Percentiles rank a stretch among this genome's conserved stretches.
Conservation (phyloP, 2,888 invertebrate genomes). For the Balanococcus diminutus region DNA sequence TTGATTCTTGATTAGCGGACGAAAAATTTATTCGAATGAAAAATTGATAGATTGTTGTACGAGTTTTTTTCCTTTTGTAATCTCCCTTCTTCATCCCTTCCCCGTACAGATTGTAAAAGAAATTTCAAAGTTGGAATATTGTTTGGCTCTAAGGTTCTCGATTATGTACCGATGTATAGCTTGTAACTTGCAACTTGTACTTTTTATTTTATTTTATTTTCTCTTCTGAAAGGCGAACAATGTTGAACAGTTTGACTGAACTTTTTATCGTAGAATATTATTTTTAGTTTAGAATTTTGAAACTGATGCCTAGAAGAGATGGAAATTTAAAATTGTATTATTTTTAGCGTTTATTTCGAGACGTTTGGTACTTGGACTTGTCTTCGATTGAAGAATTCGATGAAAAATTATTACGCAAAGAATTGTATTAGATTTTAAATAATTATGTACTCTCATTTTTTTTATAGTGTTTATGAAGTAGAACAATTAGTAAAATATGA, state of each 20-base stretch:
- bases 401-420: no score
- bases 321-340: background rate
- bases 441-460: no score
- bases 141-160: background rate
- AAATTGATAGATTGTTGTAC: background rate
- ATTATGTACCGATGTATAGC: no score
- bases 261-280: background rate
- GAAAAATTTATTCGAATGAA: background rate
- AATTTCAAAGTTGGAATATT: background rate
- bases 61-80: background rate
- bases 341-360: background rate
- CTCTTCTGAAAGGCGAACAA: background rate
- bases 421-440: no score
- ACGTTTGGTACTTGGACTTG: no score
- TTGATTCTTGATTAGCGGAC: background rate
- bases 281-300: background rate
- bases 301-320: background rate
- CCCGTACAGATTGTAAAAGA: background rate
- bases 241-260: background rate
- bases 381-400: no score
- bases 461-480: no score
- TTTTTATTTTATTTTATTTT: no score
- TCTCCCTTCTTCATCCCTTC: background rate
- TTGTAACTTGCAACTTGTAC: no score
- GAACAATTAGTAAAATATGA: no score